Conservation (phyloP, 2,113 vertebrate species). For the Ceratotherium simum region DNA sequence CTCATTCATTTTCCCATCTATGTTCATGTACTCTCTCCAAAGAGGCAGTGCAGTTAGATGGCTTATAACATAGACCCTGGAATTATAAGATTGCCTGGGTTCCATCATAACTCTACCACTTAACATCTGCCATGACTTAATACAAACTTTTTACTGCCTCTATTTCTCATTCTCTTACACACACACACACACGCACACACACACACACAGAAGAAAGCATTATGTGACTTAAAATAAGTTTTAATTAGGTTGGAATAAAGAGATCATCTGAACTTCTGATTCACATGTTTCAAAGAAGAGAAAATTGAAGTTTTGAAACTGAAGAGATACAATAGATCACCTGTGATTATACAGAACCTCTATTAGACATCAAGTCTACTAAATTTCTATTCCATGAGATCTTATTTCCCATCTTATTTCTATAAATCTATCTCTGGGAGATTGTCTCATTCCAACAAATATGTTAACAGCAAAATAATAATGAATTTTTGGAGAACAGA, state of each 20-base stretch:
- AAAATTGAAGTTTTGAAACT: neutral
- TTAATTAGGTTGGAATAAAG: neutral
- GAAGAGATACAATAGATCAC: neutral
- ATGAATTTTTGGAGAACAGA: neutral
- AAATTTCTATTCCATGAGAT: neutral
- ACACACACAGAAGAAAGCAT: neutral
- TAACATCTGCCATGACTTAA: neutral
- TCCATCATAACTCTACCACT: neutral
- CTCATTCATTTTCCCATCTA: neutral
- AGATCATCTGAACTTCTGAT: neutral
- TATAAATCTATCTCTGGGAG: neutral
- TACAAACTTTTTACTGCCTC: neutral
- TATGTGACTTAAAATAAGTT: neutral
- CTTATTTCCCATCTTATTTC: neutral
- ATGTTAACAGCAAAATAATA: neutral
- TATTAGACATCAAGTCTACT: neutral
- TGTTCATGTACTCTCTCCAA: neutral
- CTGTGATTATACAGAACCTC: neutral
- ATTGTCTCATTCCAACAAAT: neutral
- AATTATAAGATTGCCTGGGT: neutral
- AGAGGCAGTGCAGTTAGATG: neutral
- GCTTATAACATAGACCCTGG: neutral
- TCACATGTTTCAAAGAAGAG: neutral
- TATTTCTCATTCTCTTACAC: neutral
- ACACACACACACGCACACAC: neutral